phyloP scores from a whole-genome alignment of 2,888 invertebrate genomes.

The Drosophila fungiperda region DNA sequence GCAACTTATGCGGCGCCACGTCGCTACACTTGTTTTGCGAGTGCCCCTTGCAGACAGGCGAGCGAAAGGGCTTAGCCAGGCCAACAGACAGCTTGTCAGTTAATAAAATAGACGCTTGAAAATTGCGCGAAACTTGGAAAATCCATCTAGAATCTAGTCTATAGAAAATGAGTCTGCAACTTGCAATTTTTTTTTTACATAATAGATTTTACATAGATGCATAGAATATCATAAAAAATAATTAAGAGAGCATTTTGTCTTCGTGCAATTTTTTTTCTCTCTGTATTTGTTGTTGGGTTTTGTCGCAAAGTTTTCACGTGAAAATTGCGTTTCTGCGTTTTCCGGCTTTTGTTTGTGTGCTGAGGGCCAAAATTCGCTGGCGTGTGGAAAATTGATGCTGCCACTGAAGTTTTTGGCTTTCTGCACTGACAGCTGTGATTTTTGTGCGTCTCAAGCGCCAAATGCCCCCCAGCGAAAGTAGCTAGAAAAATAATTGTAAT shows the following conservation, averaged over 20 bases:
- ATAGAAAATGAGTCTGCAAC: neutral
- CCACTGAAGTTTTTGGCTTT: conserved; percentile 78
- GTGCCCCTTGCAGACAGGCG: conserved; percentile 28
- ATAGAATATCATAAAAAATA: neutral
- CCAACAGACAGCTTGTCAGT: conserved; percentile 7
- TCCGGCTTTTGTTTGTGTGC: conserved; percentile 30
- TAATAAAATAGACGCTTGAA: neutral
- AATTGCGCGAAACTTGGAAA: neutral
- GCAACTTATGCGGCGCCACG: conserved; percentile 65
- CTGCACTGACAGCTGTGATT: conserved; percentile 79
- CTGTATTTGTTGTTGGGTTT: conserved; percentile 49
- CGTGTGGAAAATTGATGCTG: conserved; percentile 76
- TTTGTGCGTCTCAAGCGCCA: conserved; percentile 63
- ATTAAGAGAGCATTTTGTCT: conserved; percentile 45
- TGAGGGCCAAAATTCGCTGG: conserved; percentile 59
- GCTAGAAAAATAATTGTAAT: conserved; percentile 75
- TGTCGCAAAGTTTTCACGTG: conserved; percentile 72
- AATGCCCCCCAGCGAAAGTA: conserved; percentile 38
- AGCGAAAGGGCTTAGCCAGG: conserved; percentile 25
- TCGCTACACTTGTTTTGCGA: conserved; percentile 52
- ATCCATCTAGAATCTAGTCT: neutral
- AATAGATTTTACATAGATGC: neutral
- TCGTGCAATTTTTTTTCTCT: conserved; percentile 49
- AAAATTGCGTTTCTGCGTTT: conserved; percentile 65
- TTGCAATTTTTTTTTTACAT: neutral